These are phyloP conservation scores for Harpagus bidentatus DNA, from an alignment of 2,113 vertebrate species.

Conservation along the genomic window DNA sequence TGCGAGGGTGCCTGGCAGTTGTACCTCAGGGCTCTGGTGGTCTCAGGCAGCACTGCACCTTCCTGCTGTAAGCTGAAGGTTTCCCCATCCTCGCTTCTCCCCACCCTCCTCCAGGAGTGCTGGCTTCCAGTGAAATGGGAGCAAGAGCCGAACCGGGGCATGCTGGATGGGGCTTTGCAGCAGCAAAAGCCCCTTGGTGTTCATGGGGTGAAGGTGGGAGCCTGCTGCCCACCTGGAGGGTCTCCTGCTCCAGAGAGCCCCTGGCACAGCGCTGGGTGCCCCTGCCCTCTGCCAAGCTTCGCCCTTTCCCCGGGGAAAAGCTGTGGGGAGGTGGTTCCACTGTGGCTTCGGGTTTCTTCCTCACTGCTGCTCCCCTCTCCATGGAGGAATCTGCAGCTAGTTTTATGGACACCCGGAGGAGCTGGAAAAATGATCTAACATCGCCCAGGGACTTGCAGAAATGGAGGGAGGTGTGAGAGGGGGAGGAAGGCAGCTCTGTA, in stretches of 20 bases:
- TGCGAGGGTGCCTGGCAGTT: neutral
- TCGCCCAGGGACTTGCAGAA: neutral
- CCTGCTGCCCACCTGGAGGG: neutral
- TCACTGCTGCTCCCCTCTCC: neutral
- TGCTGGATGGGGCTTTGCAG: accelerated
- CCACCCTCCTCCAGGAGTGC: neutral
- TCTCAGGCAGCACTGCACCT: neutral
- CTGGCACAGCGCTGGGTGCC: neutral
- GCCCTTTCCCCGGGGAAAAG: neutral
- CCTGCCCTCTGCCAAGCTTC: neutral
- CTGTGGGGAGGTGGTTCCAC: accelerated
- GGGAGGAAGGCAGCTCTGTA: slow-evolving; percentile 28
- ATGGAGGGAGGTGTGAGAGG: slow-evolving; percentile 41
- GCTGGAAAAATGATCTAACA: slow-evolving; percentile 30
- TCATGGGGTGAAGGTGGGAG: neutral
- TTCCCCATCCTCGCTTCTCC: neutral
- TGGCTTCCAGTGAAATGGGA: neutral
- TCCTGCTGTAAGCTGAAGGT: neutral
- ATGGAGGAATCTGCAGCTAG: neutral
- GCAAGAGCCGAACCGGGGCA: neutral
- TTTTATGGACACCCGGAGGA: slow-evolving; percentile 36
- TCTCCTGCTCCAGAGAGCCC: neutral
- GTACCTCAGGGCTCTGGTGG: neutral
- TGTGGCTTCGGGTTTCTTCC: neutral
- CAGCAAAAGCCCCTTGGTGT: neutral